These are phyloP conservation scores for Chymomyza caudatula DNA, from an alignment of 2,888 invertebrate species.

Conservation along the genomic window DNA sequence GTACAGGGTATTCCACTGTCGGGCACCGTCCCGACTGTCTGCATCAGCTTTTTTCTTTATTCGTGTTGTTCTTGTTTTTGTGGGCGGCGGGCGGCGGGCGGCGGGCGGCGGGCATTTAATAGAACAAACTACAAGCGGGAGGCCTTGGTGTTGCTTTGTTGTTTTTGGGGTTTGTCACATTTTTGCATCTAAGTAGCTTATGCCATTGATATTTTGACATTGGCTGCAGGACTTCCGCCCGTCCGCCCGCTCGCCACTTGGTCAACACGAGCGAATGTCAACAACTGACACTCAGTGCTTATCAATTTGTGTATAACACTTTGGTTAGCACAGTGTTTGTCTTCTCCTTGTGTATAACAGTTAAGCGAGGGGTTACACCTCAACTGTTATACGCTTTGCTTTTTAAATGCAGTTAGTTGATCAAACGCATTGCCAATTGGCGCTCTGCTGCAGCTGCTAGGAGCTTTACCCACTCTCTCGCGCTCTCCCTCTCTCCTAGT, in stretches of 20 bases:
- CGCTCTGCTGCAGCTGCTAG: conserved; percentile 15
- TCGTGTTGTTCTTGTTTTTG: too few species aligned
- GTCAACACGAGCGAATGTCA: background rate
- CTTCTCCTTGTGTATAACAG: too few species aligned
- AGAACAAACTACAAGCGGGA: too few species aligned
- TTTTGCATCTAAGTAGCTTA: conserved; percentile 54
- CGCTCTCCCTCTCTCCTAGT: background rate
- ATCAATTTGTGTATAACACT: too few species aligned
- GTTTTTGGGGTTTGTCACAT: background rate
- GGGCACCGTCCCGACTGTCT: too few species aligned
- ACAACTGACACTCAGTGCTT: background rate
- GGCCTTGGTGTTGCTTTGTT: background rate
- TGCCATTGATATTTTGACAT: conserved; percentile 49
- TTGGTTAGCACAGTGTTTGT: too few species aligned
- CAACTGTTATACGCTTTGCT: background rate
- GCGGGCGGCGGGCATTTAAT: too few species aligned
- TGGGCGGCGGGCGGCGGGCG: too few species aligned
- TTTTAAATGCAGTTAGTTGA: background rate
- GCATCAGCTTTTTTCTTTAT: too few species aligned
- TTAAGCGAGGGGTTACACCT: too few species aligned
- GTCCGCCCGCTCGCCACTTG: background rate
- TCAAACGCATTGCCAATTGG: background rate
- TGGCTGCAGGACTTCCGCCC: background rate
- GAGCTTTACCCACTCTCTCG: background rate
- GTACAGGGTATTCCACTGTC: too few species aligned